Conservation (phyloP, 53 echinoderm and acorn worm species). For the Arbacia lixula region DNA sequence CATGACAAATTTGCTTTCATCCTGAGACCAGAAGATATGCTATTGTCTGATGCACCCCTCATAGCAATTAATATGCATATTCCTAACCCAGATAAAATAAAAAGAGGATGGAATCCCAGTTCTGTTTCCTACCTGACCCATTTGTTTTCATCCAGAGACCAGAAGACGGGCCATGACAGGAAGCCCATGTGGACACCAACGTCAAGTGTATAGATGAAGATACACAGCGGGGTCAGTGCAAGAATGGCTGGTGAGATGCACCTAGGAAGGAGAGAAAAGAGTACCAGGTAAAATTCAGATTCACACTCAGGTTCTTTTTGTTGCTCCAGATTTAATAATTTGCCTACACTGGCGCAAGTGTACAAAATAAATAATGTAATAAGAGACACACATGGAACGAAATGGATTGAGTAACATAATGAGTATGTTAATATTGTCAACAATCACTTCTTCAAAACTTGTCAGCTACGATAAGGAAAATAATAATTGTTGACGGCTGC, state of each 20-base stretch:
- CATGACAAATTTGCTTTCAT: conserved; percentile 97
- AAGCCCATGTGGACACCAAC: conserved; percentile 83
- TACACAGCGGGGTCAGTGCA: conserved; percentile 76
- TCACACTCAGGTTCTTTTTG: too few species aligned
- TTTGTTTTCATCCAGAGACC: conserved; percentile 93
- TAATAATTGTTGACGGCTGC: too few species aligned
- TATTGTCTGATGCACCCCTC: conserved; percentile 84
- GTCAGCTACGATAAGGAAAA: too few species aligned
- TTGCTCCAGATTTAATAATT: too few species aligned
- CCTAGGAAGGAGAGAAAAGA: conserved; percentile 20
- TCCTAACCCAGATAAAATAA: background rate
- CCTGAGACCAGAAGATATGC: conserved; percentile 91
- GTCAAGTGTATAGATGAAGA: conserved; percentile 84
- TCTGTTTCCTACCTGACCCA: conserved; percentile 82
- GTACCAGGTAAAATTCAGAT: too few species aligned
- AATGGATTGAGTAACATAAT: too few species aligned
- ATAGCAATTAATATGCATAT: too few species aligned
- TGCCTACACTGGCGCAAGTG: too few species aligned
- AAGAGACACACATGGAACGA: too few species aligned
- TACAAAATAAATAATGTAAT: too few species aligned
- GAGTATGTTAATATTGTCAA: too few species aligned
- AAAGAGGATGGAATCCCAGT: background rate
- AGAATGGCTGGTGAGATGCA: conserved; percentile 66
- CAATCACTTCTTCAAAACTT: too few species aligned
- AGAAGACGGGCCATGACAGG: conserved; percentile 95